Percentiles rank a stretch among this genome's conserved stretches.
Evolutionary conservation across 2,888 invertebrate species (phyloP).

Genomic region (Brachypterus glaber): DNA sequence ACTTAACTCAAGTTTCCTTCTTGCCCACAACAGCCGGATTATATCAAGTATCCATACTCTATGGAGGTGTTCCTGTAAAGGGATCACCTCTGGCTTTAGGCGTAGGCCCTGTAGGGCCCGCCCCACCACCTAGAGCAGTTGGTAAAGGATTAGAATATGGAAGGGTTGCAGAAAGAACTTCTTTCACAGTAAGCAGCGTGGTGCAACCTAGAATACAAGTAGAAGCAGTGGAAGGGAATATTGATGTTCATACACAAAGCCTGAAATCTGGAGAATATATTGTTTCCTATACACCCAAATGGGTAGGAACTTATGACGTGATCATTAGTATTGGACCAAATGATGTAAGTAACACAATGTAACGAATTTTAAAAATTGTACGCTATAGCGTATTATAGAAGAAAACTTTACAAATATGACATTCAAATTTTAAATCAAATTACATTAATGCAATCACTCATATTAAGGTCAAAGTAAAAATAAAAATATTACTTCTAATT

Average conservation of each 20-base stretch:
- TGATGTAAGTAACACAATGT: conserved; percentile 40
- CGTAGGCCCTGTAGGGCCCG: conserved; percentile 53
- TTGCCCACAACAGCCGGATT: conserved; percentile 76
- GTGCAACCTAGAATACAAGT: conserved; percentile 55
- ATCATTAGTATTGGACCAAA: conserved; percentile 51
- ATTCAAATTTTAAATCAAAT: no score
- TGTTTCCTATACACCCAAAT: conserved; percentile 82
- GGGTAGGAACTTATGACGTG: conserved; percentile 87
- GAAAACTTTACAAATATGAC: no score
- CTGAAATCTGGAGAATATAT: conserved; percentile 68
- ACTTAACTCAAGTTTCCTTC: conserved; percentile 66
- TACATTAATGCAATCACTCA: no score
- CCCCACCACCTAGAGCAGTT: conserved; percentile 49
- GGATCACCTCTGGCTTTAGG: conserved; percentile 49
- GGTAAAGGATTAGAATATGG: conserved; percentile 61
- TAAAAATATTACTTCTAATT: no score
- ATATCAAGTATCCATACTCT: conserved; percentile 56
- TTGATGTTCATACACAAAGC: conserved; percentile 48
- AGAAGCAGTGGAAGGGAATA: conserved; percentile 42
- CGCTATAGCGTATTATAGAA: no score
- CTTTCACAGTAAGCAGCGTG: conserved; percentile 56
- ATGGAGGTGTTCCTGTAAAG: conserved; percentile 53
- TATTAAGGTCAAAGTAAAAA: no score
- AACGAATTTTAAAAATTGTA: no score
- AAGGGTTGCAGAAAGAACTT: conserved; percentile 61